These are phyloP conservation scores for Drosophila grimshawi DNA, from an alignment of 1,140 invertebrate genomes.

Conservation along the genomic window DNA sequence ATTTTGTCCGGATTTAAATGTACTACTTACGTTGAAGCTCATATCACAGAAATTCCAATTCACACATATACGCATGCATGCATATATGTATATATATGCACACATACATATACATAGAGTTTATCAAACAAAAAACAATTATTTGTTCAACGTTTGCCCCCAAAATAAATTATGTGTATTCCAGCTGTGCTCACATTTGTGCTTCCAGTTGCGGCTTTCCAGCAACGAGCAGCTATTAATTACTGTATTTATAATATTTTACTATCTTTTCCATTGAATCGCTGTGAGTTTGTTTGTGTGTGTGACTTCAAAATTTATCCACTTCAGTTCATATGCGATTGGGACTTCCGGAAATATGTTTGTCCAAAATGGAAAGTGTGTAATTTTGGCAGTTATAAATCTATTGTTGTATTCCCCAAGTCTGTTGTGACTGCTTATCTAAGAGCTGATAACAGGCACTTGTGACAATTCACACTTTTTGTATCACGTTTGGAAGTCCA, in stretches of 20 bases:
- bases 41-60: conserved; percentile 9
- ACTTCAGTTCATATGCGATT: conserved; percentile 7
- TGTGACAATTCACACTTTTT: conserved; percentile 46
- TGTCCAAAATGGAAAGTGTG: not conserved
- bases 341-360: not conserved
- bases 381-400: conserved; percentile 1
- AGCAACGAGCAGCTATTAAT: conserved; percentile 54
- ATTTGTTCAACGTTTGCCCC: conserved; percentile 44
- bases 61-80: conserved; percentile 8
- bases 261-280: conserved; percentile 15
- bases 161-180: conserved; percentile 53
- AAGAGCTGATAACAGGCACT: conserved; percentile 50
- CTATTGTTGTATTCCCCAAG: not conserved
- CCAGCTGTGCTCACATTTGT: conserved; percentile 57
- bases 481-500: conserved; percentile 55
- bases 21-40: conserved; percentile 10
- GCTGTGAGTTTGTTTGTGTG: conserved; percentile 7
- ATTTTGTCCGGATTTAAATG: conserved; percentile 51
- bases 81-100: conserved; percentile 24
- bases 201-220: conserved; percentile 52
- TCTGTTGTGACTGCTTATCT: conserved; percentile 42
- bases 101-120: conserved; percentile 20
- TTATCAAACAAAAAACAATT: conserved; percentile 67
- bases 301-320: conserved; percentile 21
- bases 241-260: conserved; percentile 37